Conservation (phyloP, 2,113 vertebrate genomes). For the Nothocercus julius region DNA sequence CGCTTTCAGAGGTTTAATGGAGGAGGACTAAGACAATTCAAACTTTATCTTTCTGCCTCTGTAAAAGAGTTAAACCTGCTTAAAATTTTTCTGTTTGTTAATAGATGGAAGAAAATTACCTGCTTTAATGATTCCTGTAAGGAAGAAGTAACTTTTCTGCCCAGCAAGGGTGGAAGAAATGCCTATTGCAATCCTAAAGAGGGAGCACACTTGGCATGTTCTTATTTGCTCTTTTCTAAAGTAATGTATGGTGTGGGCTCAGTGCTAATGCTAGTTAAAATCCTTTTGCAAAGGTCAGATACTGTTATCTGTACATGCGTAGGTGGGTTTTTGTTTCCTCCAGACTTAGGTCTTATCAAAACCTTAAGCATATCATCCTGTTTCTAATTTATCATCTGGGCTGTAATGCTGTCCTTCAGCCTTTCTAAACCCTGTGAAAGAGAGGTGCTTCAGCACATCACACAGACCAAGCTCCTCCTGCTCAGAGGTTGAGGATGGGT, state of each 20-base stretch:
- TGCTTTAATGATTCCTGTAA: not conserved
- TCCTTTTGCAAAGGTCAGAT: not conserved
- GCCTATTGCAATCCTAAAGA: not conserved
- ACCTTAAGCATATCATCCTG: not conserved
- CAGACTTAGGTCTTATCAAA: not conserved
- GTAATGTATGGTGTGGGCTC: not conserved
- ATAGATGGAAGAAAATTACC: not conserved
- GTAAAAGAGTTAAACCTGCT: not conserved
- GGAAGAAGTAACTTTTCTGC: not conserved
- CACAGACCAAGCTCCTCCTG: not conserved
- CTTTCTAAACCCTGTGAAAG: slow-evolving; percentile 5
- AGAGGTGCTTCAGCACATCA: not conserved
- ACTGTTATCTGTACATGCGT: not conserved
- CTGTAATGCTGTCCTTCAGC: not conserved
- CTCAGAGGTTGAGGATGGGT: not conserved
- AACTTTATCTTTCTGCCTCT: not conserved
- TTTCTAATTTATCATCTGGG: slow-evolving; percentile 27
- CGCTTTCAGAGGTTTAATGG: not conserved
- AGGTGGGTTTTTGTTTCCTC: not conserved
- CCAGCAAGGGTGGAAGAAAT: not conserved
- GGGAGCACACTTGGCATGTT: not conserved
- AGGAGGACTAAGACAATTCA: not conserved
- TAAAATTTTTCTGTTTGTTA: not conserved
- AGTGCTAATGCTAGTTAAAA: not conserved
- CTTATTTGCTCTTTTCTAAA: not conserved